phyloP scores from a whole-genome alignment of 2,797 vertebrate genomes.

The Cyclura pinguis region DNA sequence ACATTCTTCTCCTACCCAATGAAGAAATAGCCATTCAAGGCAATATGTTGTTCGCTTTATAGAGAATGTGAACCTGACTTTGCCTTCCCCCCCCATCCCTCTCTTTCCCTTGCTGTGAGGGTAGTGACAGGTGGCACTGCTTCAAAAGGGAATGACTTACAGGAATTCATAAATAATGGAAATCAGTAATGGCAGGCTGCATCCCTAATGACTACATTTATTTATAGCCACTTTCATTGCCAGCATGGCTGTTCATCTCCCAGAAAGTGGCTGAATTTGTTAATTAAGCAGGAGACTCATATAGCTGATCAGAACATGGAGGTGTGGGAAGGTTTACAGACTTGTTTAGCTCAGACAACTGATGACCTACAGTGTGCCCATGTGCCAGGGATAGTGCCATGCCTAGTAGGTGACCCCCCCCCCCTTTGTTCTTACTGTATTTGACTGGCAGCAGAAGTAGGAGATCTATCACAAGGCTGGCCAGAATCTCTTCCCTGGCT shows the following conservation, averaged over 20 bases:
- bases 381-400: background rate
- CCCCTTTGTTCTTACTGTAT: background rate
- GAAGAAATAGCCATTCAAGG: conserved; percentile 15
- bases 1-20: conserved; percentile 1
- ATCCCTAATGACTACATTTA: conserved; percentile 11
- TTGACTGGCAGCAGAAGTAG: background rate
- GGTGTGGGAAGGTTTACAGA: background rate
- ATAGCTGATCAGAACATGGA: background rate
- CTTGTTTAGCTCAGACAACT: background rate
- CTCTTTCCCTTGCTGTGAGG: conserved; percentile 1
- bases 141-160: conserved; percentile 38
- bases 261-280: conserved; percentile 13
- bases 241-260: background rate
- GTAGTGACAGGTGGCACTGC: background rate
- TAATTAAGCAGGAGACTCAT: background rate
- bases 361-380: background rate
- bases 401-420: background rate
- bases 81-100: background rate
- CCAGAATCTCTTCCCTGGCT: background rate
- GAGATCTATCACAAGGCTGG: too few species aligned
- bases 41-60: background rate
- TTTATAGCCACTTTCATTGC: conserved; percentile 26
- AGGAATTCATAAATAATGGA: conserved; percentile 44
- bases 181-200: conserved; percentile 26
- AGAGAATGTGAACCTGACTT: background rate